Percentiles rank a stretch among this genome's conserved stretches.
phyloP scores from a whole-genome alignment of 1,140 invertebrate genomes.

The Acromyrmex heyeri region DNA sequence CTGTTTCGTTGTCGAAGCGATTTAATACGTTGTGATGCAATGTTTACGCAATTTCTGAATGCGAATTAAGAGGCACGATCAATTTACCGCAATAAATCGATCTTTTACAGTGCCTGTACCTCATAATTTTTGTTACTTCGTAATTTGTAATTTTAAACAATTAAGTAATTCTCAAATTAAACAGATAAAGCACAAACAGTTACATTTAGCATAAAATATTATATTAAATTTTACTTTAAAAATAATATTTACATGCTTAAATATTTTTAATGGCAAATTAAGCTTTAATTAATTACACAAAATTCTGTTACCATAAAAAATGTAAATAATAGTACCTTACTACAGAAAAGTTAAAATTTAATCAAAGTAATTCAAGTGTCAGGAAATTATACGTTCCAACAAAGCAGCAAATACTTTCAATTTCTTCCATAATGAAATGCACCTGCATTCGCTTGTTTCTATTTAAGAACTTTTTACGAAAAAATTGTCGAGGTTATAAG shows the following conservation, averaged over 20 bases:
- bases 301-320: background rate
- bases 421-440: background rate
- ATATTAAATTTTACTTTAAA: background rate
- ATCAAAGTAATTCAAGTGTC: conserved; percentile 16
- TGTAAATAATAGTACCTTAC: background rate
- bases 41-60: conserved; percentile 39
- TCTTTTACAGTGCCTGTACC: background rate
- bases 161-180: background rate
- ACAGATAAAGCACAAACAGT: background rate
- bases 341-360: background rate
- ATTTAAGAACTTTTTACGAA: conserved; percentile 3
- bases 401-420: background rate
- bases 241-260: background rate
- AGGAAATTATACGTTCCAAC: background rate
- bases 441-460: background rate
- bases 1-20: conserved; percentile 48
- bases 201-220: background rate
- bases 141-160: background rate
- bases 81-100: conserved; percentile 20
- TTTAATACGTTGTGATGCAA: conserved; percentile 40
- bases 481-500: background rate
- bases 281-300: background rate
- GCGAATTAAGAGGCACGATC: conserved; percentile 7
- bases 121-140: background rate
- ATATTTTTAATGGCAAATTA: background rate